Evolutionary conservation across 2,113 vertebrate species (phyloP), one percentile per base, ranked within the genome.

Genomic region (Hassar affinis): DNA sequence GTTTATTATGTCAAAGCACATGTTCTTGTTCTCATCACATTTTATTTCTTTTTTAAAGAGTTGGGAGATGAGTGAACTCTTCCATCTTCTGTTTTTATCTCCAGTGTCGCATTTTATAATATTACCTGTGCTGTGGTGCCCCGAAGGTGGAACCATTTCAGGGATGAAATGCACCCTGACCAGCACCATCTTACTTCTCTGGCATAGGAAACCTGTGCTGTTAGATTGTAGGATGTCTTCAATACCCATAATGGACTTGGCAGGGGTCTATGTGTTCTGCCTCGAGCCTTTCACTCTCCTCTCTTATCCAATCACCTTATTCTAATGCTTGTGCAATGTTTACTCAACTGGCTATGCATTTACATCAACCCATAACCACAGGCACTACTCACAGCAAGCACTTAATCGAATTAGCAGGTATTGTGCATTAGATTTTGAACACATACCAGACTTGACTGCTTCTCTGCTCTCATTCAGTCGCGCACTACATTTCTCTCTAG

Each of bases 331-430:
- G 90, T 89, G 92, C 89, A 89, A 91, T 92, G 90, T 93, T 94
- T 92, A 93, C 92, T 93, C 91, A 92, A 94, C 88, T 90, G 72
- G 91, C 87, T 81, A 85, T 89, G 87, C 92, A 93, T 93, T 94
- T 94, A 92, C 93, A 94, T 94, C 91, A 91, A 88, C 90, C 91
- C 87, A 33, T 86, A 90, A 88, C 87, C 91, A 88, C 88, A 82
- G 82, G 59, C 88, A 87, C 82, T 71, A 86, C 86, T 88, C 82
- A 79, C 84, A 78, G 84, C 80, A 49, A 74, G 92, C 92, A 93
- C 93, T 93, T 94, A 93, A 94, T 92, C 91, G 93, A 94, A 94
- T 95, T 93, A 93, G 91, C 91, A 93, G 89, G 90, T 92, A 93
- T 93, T 93, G 92, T 91, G 90, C 89, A 84, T 88, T 90, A 92